Evolutionary conservation across 2,113 vertebrate species (phyloP).

Genomic region (Chaetura pelagica): DNA sequence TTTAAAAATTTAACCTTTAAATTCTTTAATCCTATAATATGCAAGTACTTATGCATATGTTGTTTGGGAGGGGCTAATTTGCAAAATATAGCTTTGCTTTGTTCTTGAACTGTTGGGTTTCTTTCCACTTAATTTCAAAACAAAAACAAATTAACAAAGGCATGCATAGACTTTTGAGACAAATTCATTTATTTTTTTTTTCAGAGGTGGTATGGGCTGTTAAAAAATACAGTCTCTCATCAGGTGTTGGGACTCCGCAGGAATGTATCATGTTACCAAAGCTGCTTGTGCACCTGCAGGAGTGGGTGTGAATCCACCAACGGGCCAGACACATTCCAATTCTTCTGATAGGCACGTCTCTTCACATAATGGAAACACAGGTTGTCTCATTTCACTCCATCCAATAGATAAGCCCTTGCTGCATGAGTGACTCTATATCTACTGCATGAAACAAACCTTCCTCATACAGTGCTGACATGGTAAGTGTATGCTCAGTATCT

Average conservation of each 20-base stretch:
- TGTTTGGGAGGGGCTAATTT: neutral
- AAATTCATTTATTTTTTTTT: neutral
- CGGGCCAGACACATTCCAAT: neutral
- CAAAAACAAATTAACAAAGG: neutral
- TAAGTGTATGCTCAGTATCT: neutral
- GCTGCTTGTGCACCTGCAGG: neutral
- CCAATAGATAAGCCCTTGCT: neutral
- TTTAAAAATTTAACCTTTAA: neutral
- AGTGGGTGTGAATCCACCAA: neutral
- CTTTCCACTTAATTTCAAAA: neutral
- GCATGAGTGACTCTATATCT: neutral
- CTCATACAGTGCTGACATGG: neutral
- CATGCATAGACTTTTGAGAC: neutral
- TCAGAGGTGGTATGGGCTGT: neutral
- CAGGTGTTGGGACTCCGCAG: neutral
- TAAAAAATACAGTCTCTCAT: neutral
- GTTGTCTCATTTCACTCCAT: neutral
- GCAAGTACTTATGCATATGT: neutral
- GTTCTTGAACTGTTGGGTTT: neutral
- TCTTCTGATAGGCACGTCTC: neutral
- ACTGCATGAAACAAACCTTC: neutral
- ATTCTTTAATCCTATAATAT: neutral
- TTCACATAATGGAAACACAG: neutral
- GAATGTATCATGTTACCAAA: neutral
- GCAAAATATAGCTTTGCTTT: neutral